A percentile compares a stretch with the other conserved stretches of the same genome.
Conservation (phyloP, 2,888 invertebrate genomes). For the Oscheius sp. region DNA sequence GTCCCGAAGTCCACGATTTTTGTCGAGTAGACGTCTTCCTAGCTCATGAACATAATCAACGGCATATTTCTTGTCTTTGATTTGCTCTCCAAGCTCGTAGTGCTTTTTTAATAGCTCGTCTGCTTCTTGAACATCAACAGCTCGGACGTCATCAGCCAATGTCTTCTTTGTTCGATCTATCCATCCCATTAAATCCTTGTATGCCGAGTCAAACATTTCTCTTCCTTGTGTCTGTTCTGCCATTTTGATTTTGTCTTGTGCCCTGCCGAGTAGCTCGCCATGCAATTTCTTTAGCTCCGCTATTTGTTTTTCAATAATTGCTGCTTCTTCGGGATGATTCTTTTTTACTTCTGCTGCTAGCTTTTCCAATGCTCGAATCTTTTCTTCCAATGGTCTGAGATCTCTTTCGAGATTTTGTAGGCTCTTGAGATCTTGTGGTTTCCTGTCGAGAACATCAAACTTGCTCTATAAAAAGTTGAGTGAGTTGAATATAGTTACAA, state of each 20-base stretch:
- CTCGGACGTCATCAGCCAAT: conserved; percentile 47
- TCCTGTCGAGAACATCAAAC: conserved; percentile 83
- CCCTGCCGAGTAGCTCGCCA: conserved; percentile 84
- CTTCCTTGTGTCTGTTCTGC: conserved; percentile 88
- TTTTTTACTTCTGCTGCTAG: conserved; percentile 79
- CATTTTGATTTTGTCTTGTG: conserved; percentile 82
- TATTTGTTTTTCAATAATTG: conserved; percentile 85
- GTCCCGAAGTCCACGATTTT: conserved; percentile 73
- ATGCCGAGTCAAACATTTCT: conserved; percentile 82
- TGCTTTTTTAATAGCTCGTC: conserved; percentile 88
- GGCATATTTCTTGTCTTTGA: conserved; percentile 63
- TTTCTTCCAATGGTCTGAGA: conserved; percentile 90
- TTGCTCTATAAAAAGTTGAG: conserved; percentile 76
- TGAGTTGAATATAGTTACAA: neutral
- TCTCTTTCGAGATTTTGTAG: conserved; percentile 84
- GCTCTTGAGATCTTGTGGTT: conserved; percentile 67
- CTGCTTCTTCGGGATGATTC: conserved; percentile 88
- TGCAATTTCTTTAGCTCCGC: conserved; percentile 86
- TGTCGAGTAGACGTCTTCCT: conserved; percentile 75
- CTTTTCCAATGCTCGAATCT: conserved; percentile 82
- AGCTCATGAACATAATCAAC: conserved; percentile 83
- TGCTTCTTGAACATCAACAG: conserved; percentile 82
- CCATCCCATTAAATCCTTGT: conserved; percentile 52
- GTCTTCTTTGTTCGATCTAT: conserved; percentile 55
- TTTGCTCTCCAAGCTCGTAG: conserved; percentile 84